A percentile compares a stretch with the other conserved stretches of the same genome.
These are phyloP conservation scores for Dromius quadrimaculatus DNA, from an alignment of 2,888 invertebrate genomes.

Conservation along the genomic window DNA sequence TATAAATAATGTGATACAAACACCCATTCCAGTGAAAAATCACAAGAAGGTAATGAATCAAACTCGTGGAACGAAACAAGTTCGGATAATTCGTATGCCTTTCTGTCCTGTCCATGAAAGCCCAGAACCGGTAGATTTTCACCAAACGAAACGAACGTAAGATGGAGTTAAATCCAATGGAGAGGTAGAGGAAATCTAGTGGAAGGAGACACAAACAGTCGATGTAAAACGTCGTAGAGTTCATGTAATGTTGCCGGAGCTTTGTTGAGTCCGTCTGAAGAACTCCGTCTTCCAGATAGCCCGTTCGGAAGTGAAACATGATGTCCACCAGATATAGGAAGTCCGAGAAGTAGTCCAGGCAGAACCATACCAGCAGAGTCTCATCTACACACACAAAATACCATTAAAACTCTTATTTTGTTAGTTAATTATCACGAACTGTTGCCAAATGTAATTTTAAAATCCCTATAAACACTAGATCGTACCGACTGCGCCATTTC, in stretches of 20 bases:
- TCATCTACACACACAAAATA: conserved; percentile 74
- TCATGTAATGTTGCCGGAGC: conserved; percentile 96
- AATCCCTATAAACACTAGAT: no score
- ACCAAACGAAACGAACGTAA: conserved; percentile 95
- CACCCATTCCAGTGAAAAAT: conserved; percentile 99
- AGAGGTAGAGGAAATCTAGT: conserved; percentile 97
- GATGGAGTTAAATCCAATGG: conserved; percentile 97
- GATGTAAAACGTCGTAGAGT: conserved; percentile 94
- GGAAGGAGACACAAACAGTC: conserved; percentile 98
- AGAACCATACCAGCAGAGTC: conserved; percentile 94
- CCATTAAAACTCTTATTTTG: no score
- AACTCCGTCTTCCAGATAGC: conserved; percentile 97
- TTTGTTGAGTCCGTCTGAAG: conserved; percentile 95
- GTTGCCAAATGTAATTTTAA: no score
- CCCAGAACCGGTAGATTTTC: conserved; percentile 98
- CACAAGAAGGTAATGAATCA: conserved; percentile 96
- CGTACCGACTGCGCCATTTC: no score
- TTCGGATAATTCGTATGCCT: conserved; percentile 99
- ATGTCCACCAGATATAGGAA: conserved; percentile 96
- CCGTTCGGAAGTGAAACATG: conserved; percentile 96
- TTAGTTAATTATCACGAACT: no score
- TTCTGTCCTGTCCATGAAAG: conserved; percentile 98
- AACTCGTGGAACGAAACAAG: conserved; percentile 90
- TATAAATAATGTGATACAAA: conserved; percentile 96
- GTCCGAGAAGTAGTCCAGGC: conserved; percentile 96